Evolutionary conservation across 2,888 invertebrate species (phyloP).

Genomic region (Dusona sp.): DNA sequence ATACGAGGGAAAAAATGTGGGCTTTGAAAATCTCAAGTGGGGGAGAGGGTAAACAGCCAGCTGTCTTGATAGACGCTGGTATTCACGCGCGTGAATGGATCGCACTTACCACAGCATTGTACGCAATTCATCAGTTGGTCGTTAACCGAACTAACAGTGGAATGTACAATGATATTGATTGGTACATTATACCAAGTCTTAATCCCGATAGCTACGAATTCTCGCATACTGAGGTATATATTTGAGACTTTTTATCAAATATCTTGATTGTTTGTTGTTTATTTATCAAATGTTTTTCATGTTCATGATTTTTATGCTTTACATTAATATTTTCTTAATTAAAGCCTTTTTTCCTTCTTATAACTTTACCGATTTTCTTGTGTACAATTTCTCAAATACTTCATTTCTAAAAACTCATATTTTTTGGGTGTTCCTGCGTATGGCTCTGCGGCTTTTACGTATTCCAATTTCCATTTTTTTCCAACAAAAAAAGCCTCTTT

Average conservation of each 20-base stretch:
- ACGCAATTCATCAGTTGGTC: slow-evolving; percentile 87
- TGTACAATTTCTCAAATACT: too few relatives aligned
- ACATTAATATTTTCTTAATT: too few relatives aligned
- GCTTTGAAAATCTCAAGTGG: slow-evolving; percentile 88
- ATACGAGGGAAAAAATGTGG: slow-evolving; percentile 87
- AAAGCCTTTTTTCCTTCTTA: too few relatives aligned
- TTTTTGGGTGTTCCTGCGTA: too few relatives aligned
- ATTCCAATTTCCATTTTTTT: too few relatives aligned
- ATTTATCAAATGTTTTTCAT: background rate
- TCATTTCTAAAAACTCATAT: too few relatives aligned
- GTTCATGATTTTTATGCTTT: background rate
- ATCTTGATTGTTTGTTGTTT: background rate
- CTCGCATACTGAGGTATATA: slow-evolving; percentile 84
- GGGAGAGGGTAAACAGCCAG: slow-evolving; percentile 86
- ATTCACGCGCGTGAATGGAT: slow-evolving; percentile 91
- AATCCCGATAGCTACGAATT: slow-evolving; percentile 91
- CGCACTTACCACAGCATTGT: slow-evolving; percentile 87
- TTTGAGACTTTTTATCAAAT: background rate
- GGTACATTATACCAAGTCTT: slow-evolving; percentile 88
- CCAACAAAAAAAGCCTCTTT: too few relatives aligned
- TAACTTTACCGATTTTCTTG: too few relatives aligned
- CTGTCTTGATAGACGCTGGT: slow-evolving; percentile 87
- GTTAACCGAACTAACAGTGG: slow-evolving; percentile 86
- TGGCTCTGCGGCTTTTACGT: too few relatives aligned
- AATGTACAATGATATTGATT: slow-evolving; percentile 88